Evolutionary conservation across 1,140 invertebrate species (phyloP), one percentile per base, ranked within the genome.

Genomic region (Nymphalis io): DNA sequence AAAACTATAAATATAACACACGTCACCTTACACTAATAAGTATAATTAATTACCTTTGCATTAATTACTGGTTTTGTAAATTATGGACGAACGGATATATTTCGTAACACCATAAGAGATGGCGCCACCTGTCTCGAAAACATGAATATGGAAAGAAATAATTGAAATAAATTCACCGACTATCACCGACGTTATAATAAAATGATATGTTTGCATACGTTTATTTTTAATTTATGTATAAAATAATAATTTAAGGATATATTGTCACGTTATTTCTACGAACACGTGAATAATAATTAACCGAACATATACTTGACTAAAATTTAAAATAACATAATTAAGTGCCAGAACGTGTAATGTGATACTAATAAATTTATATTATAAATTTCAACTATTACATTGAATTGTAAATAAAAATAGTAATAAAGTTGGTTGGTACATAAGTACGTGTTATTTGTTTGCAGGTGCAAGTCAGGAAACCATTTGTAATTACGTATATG

Each of bases 111-210:
- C 44, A 16, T 46, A 61, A 51, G 18, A 82, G 80, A 80, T 82
- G 80, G 78, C 78, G 78, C 70, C 58, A 68, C 42, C 27, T 59
- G 76, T 80, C 61, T 59, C 68, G 16, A 70, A 70, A 51, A 40
- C 40, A 60, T 40, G 58, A 40, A 60, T 18, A 38, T 42, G 33
- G 2, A 60, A 42, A 20, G 18, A 42, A 60, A 44, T 13, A 60
- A 16, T 44, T 23, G n/a, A 60, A 60, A 51, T 20, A 44, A 60
- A 60, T 60, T 44, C 11, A n/a, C 40, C 11, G 44, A 46, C 38
- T 44, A 53, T 38, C 51, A 27, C 16, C 51, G 16, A 55, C 20
- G 21, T 55, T 27, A 27, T 55, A 27, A 3, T 55, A 55, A 55
- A 23, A 27, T 5, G 20, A 55, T 10, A 20, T 51, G 46, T 51